Base-by-base conservation (phyloP, 2,113 vertebrate genomes). In the Pogona vitticeps region DNA sequence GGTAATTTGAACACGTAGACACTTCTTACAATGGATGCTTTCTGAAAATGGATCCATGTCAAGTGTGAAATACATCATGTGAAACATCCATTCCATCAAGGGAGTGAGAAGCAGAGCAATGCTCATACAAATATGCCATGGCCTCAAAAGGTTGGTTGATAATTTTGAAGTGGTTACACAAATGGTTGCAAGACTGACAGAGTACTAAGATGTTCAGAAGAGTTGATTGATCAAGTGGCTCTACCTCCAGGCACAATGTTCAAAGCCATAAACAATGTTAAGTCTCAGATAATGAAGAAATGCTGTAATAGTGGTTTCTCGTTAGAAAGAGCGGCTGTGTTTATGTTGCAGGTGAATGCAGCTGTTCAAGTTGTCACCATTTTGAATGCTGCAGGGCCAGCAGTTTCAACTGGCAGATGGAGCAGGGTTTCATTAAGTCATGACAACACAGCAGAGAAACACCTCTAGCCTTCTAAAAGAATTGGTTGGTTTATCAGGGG, bases 401-500 rank as follows among this genome's bases (percentile, higher is more conserved):
- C 26, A 52, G 42, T 68, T 89, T 86, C n/a, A 93, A 15, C 77
- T 88, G 83, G 84, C 71, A 75, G 28, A 84, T 3, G 68, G 80
- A 65, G 63, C 7, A 86, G 38, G 63, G 59, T 89, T 87, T 93
- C 77, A 82, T 90, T 77, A 87, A 88, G 73, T 72, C 21, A 63
- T 20, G 58, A 76, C 75, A 93, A 80, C 87, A 77, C 91, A 93
- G 88, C 3, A 56, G 31, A 86, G 85, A n/a, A 92, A 88, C 63
- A 92, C 81, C 86, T 81, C 73, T 91, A 83, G 89, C 89, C 91
- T n/a, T 91, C 84, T 42, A 91, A 89, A 93, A 85, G 90, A 88
- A 85, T 91, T 85, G 88, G 59, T 68, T 92, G 80, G 70, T 91
- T 92, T 90, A 76, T 87, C 80, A 87, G 87, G 17, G 14, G 33